Evolutionary conservation across 2,888 invertebrate species (phyloP).

Genomic region (Pheosia gnoma): DNA sequence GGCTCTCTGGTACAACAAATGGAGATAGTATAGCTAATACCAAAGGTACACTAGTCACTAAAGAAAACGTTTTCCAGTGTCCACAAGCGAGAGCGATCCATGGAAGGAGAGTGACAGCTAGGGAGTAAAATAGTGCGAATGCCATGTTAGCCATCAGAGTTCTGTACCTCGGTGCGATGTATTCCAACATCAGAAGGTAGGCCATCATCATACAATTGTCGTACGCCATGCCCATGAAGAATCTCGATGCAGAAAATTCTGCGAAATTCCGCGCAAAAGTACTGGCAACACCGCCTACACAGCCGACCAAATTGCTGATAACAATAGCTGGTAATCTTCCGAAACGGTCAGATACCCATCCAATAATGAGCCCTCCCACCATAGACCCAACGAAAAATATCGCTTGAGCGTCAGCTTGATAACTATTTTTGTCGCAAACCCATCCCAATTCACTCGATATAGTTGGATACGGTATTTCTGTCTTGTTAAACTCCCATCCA

Average conservation of each 20-base stretch:
- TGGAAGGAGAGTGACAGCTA: slow-evolving; percentile 50
- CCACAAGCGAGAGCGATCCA: slow-evolving; percentile 60
- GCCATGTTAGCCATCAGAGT: slow-evolving; percentile 57
- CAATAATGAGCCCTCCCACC: slow-evolving; percentile 57
- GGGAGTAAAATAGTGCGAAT: slow-evolving; percentile 59
- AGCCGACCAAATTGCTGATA: slow-evolving; percentile 53
- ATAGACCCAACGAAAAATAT: slow-evolving; percentile 63
- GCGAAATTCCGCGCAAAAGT: slow-evolving; percentile 52
- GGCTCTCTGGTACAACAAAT: slow-evolving; percentile 61
- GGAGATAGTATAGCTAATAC: slow-evolving; percentile 52
- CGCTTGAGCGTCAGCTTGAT: slow-evolving; percentile 65
- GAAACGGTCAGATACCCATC: slow-evolving; percentile 61
- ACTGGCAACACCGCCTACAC: slow-evolving; percentile 53
- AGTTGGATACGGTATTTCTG: slow-evolving; percentile 65
- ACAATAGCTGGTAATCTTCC: slow-evolving; percentile 61
- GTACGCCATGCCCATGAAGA: slow-evolving; percentile 62
- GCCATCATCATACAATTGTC: slow-evolving; percentile 65
- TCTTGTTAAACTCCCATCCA: slow-evolving; percentile 66
- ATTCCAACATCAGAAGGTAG: slow-evolving; percentile 62
- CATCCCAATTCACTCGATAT: slow-evolving; percentile 63
- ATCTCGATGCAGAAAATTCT: slow-evolving; percentile 56
- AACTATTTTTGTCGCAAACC: slow-evolving; percentile 64
- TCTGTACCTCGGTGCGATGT: slow-evolving; percentile 62
- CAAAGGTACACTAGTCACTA: slow-evolving; percentile 61
- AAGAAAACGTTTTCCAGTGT: slow-evolving; percentile 60